A percentile compares a stretch with the other conserved stretches of the same genome.
Conservation (phyloP, 1,140 invertebrate species). For the Coptotermes formosanus region DNA sequence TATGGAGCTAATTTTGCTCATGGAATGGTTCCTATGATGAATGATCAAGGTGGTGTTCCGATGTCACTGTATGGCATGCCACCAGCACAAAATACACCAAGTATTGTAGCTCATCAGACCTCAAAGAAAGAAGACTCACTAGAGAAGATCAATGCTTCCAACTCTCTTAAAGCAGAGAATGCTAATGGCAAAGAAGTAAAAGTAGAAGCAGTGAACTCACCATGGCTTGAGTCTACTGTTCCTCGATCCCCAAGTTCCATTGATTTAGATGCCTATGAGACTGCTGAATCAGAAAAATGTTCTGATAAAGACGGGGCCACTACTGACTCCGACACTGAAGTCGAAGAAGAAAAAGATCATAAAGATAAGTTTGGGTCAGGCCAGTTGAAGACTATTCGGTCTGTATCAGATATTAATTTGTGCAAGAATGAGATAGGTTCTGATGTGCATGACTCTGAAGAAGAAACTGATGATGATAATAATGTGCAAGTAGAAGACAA, state of each 20-base stretch:
- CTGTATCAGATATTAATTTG: slow-evolving; percentile 52
- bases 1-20: slow-evolving; percentile 39
- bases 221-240: neutral
- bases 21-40: slow-evolving; percentile 23
- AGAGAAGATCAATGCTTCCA: neutral
- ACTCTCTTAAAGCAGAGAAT: neutral
- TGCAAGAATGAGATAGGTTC: slow-evolving; percentile 39
- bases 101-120: neutral
- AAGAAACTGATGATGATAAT: slow-evolving; percentile 37
- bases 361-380: slow-evolving; percentile 4
- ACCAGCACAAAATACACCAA: neutral
- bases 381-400: slow-evolving; percentile 49
- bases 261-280: slow-evolving; percentile 15
- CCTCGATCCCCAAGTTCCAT: slow-evolving; percentile 11
- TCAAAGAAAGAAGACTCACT: neutral
- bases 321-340: slow-evolving; percentile 45
- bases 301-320: slow-evolving; percentile 43
- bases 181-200: neutral
- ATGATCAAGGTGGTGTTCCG: neutral
- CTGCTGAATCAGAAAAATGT: slow-evolving; percentile 21
- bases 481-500: slow-evolving; percentile 36
- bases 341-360: slow-evolving; percentile 41
- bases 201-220: neutral
- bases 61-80: neutral
- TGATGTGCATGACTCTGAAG: slow-evolving; percentile 25